Percentiles rank a stretch among this genome's conserved stretches.
Conservation (phyloP, 2,888 invertebrate species). For the Lypha dubia region DNA sequence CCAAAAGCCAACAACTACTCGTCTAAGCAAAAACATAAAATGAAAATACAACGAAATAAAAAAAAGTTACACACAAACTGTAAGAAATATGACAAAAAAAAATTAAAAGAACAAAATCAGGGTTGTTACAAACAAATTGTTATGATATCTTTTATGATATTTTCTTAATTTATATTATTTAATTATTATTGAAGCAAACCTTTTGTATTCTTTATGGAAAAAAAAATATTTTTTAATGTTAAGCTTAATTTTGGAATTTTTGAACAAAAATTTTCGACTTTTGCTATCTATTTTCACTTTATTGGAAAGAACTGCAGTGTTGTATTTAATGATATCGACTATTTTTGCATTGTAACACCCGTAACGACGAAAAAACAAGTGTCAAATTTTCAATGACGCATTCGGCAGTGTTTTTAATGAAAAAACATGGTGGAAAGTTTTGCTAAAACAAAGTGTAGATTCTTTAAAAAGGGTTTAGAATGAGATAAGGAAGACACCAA, state of each 20-base stretch:
- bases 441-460: too few species aligned
- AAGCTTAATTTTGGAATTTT: conserved; percentile 2
- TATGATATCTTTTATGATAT: background rate
- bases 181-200: background rate
- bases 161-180: background rate
- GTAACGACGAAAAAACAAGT: background rate
- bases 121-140: conserved; percentile 29
- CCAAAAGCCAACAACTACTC: conserved; percentile 62
- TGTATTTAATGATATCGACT: too few species aligned
- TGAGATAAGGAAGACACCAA: too few species aligned
- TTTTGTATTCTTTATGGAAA: background rate
- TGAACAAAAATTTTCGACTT: background rate
- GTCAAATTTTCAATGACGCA: background rate
- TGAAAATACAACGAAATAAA: conserved; percentile 63
- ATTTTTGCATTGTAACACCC: background rate
- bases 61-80: conserved; percentile 58
- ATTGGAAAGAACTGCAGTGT: too few species aligned
- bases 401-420: too few species aligned
- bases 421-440: too few species aligned
- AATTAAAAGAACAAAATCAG: conserved; percentile 52
- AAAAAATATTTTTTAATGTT: background rate
- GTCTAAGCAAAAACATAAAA: conserved; percentile 65
- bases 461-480: too few species aligned
- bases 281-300: background rate
- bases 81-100: conserved; percentile 43